Evolutionary conservation across 1,140 invertebrate species (phyloP).

Genomic region (Drosophila equinoxialis): DNA sequence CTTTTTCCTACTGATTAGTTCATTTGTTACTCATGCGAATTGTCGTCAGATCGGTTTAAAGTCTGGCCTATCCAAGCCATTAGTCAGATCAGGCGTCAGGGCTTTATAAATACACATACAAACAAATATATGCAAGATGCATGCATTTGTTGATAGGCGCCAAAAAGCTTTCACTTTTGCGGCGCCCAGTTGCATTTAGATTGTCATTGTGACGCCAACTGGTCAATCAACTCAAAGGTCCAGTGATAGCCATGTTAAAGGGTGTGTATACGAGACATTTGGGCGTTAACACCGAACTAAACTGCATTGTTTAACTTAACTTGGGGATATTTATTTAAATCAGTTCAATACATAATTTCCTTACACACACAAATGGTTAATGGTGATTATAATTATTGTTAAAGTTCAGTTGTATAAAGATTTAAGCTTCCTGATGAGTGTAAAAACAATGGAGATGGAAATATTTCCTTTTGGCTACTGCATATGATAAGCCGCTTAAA

Average conservation of each 20-base stretch:
- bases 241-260: conserved; percentile 14
- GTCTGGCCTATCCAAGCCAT: neutral
- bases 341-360: too few species aligned
- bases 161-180: conserved; percentile 45
- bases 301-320: too few species aligned
- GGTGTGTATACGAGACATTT: neutral
- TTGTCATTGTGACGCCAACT: conserved; percentile 36
- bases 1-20: neutral
- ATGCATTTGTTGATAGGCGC: neutral
- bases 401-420: neutral
- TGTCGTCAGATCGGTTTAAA: neutral
- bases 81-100: neutral
- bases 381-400: neutral
- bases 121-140: neutral
- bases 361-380: too few species aligned
- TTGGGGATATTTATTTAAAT: too few species aligned
- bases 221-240: conserved; percentile 37
- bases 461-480: neutral
- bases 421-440: neutral
- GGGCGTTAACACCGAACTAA: too few species aligned
- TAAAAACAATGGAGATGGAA: neutral
- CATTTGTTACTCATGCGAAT: neutral
- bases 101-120: neutral
- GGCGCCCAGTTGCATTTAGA: conserved; percentile 20
- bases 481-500: neutral